phyloP scores from a whole-genome alignment of 2,888 invertebrate species.

The Orgyia antiqua region DNA sequence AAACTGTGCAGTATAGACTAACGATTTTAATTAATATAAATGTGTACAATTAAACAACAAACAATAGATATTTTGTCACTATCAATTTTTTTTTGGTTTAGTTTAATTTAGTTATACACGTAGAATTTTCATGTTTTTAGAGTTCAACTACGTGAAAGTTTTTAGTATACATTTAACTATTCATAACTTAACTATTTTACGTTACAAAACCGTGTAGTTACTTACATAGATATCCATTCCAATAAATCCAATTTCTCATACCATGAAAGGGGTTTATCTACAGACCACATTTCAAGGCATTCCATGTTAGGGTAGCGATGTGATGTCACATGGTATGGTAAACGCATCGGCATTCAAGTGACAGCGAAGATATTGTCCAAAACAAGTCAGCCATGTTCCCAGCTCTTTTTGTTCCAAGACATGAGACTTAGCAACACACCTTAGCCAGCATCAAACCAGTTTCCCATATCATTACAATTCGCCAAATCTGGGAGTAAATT shows the following conservation, averaged over 20 bases:
- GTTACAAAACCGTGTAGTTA: too few relatives aligned
- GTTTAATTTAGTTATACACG: too few relatives aligned
- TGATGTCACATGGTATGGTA: constrained; percentile 43
- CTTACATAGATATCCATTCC: constrained; percentile 10
- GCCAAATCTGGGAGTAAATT: constrained; percentile 65
- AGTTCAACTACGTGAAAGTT: too few relatives aligned
- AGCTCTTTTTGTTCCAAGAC: constrained; percentile 62
- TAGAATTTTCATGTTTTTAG: too few relatives aligned
- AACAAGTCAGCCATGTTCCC: constrained; percentile 56
- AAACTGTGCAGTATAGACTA: too few relatives aligned
- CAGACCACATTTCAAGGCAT: constrained; percentile 25
- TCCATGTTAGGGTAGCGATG: constrained; percentile 27
- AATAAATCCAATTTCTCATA: constrained; percentile 16
- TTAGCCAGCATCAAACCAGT: constrained; percentile 70
- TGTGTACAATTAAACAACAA: too few relatives aligned
- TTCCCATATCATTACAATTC: constrained; percentile 60
- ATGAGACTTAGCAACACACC: constrained; percentile 68
- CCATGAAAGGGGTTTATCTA: constrained; percentile 17
- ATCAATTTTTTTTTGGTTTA: too few relatives aligned
- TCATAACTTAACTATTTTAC: too few relatives aligned
- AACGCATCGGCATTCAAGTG: constrained; percentile 66
- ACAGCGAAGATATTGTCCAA: constrained; percentile 64
- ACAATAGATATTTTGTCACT: too few relatives aligned
- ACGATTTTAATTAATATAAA: too few relatives aligned
- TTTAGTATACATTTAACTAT: too few relatives aligned